Evolutionary conservation across 2,797 vertebrate species (phyloP), one percentile per base, ranked within the genome.

Genomic region (Atherinosoma microstoma): DNA sequence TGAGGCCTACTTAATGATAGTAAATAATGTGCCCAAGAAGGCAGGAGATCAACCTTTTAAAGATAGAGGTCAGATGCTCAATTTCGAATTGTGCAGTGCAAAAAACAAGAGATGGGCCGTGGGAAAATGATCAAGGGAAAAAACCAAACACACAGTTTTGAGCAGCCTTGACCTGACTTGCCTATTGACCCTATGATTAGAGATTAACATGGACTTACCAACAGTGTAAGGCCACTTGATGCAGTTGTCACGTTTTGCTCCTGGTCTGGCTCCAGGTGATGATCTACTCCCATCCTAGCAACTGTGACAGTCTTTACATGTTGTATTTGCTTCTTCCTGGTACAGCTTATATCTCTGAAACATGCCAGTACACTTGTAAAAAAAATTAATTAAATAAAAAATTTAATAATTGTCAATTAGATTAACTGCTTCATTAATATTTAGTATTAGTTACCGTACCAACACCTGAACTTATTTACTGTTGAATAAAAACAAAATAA

Each of bases 151-250:
- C 15, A 56, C 5, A 15, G 27, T 57, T 57, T 29, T 32, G 29
- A 30, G 16, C 29, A 16, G 54, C 29, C 16, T 20, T 57, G 24
- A 18, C 54, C 27, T 20, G 29, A 32, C 54, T 57, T 57, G 24
- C 24, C 54, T 7, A 57, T 57, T 30, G 54, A 57, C 54, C 27
- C 54, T 57, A 6, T 57, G 54, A 29, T 32, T 57, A 18, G 54
- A 57, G 54, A 18, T 57, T 30, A 57, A 57, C 54, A 16, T 57
- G 54, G 54, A 57, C 54, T 61, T 27, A 61, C 36, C 58, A 15
- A 12, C 57, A 61, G 24, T 15, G 22, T 10, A 38, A 61, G 15
- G 58, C 35, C 58, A 38, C 58, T 38, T 56, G 53, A 56, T 30
- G 53, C 27, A 15, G 11, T 24, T 9, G 22, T 27, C 22, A 61